Conservation (phyloP, 2,797 vertebrate species). For the Ibycter americanus region DNA sequence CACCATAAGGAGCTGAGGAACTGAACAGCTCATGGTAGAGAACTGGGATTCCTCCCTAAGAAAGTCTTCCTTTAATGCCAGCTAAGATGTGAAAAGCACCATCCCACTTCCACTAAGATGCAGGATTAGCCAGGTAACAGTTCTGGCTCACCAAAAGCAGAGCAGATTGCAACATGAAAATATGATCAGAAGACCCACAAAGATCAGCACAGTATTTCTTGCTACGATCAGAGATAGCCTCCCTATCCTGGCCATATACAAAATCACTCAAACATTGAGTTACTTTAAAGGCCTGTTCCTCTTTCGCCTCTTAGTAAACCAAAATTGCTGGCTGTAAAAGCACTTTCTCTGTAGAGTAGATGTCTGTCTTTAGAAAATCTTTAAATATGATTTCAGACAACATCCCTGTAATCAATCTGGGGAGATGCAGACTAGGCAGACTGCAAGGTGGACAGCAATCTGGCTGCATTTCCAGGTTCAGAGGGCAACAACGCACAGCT, state of each 20-base stretch:
- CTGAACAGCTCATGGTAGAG: neutral
- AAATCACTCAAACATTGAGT: too few relatives aligned
- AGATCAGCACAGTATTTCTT: neutral
- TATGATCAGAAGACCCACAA: neutral
- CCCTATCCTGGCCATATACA: neutral
- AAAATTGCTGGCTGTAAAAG: neutral
- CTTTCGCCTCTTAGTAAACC: neutral
- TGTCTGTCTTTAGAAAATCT: neutral
- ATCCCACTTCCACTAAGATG: neutral
- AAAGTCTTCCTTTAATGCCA: neutral
- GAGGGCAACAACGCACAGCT: neutral
- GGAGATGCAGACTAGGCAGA: neutral
- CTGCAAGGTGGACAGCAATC: neutral
- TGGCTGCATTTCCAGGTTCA: neutral
- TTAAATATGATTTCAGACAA: neutral
- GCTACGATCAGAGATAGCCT: neutral
- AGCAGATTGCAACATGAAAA: neutral
- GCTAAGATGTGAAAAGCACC: neutral
- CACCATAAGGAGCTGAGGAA: accelerated
- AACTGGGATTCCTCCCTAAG: neutral
- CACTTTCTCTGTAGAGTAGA: neutral
- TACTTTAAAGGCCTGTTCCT: neutral
- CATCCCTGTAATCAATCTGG: neutral
- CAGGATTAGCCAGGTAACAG: neutral
- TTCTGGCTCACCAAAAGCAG: neutral